Conservation (phyloP, 2,888 invertebrate genomes). For the Chironomus tentans region DNA sequence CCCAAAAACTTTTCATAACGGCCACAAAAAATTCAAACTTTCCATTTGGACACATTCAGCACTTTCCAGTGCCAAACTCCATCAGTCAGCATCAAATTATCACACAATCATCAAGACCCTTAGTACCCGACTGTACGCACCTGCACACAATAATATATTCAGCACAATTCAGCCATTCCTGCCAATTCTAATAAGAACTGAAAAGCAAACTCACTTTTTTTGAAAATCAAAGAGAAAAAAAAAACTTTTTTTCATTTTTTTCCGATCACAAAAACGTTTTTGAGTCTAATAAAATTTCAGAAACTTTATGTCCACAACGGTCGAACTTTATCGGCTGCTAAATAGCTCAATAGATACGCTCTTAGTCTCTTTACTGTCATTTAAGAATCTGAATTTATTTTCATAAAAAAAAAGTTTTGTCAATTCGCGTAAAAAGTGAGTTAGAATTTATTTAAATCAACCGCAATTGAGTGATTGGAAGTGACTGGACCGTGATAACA, state of each 20-base stretch:
- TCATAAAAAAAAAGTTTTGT: neutral
- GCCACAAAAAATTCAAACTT: neutral
- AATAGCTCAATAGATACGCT: neutral
- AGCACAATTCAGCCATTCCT: neutral
- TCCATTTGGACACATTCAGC: neutral
- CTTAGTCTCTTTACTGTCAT: neutral
- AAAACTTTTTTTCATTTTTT: neutral
- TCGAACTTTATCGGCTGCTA: neutral
- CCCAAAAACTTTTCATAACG: neutral
- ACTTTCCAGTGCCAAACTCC: neutral
- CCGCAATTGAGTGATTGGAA: neutral
- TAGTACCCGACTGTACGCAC: neutral
- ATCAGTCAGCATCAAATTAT: neutral
- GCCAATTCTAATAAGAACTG: neutral
- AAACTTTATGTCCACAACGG: neutral
- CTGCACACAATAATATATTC: neutral
- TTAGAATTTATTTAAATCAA: neutral
- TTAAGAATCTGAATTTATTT: neutral
- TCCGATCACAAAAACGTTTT: neutral
- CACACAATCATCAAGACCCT: neutral
- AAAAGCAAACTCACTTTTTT: neutral
- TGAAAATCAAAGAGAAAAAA: neutral
- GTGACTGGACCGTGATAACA: neutral
- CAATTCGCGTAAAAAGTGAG: neutral
- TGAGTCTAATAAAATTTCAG: neutral